phyloP scores from a whole-genome alignment of 2,113 vertebrate species.

The Pavo muticus region DNA sequence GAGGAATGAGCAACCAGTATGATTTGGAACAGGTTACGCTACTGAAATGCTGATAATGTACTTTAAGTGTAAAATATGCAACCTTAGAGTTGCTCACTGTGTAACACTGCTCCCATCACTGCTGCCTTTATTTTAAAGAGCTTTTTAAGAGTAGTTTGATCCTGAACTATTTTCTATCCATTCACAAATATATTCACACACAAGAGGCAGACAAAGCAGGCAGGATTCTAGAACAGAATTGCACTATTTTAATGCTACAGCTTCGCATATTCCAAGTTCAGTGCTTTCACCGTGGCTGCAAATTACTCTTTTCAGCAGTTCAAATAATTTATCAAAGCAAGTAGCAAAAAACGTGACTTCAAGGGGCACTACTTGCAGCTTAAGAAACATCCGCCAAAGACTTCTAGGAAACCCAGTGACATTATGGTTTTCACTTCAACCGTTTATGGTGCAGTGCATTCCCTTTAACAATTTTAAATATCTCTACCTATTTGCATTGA shows the following conservation, averaged over 20 bases:
- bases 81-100: background rate
- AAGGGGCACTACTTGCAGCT: background rate
- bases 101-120: background rate
- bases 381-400: slow-evolving; percentile 15
- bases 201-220: slow-evolving; percentile 2
- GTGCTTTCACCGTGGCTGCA: slow-evolving; percentile 38
- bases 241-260: background rate
- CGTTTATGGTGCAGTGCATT: slow-evolving; percentile 5
- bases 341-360: slow-evolving; percentile 13
- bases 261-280: slow-evolving; percentile 27
- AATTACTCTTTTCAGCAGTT: slow-evolving; percentile 36
- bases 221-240: background rate
- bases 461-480: slow-evolving; percentile 48
- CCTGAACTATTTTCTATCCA: background rate
- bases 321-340: slow-evolving; percentile 50
- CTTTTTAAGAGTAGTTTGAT: background rate
- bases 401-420: background rate
- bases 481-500: slow-evolving; percentile 46
- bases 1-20: background rate
- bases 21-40: background rate
- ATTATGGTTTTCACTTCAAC: background rate
- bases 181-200: slow-evolving; percentile 12
- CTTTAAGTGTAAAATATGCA: background rate
- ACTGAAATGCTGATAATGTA: background rate
- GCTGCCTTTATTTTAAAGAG: background rate